Evolutionary conservation across 53 echinoderm and acorn worm species (phyloP).

Genomic region (Crossaster papposus): DNA sequence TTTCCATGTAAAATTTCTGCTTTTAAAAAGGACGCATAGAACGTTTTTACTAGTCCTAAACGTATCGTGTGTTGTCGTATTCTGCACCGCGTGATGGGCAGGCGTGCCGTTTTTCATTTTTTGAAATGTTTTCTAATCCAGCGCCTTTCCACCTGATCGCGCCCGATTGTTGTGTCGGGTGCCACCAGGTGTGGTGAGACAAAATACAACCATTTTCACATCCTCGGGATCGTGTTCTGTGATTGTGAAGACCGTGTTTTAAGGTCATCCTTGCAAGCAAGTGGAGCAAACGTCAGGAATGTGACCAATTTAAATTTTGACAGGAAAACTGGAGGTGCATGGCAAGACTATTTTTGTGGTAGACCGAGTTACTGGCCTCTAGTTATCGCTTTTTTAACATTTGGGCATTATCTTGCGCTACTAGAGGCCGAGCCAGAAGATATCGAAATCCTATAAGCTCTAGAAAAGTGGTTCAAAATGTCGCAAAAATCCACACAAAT

Average conservation of each 20-base stretch:
- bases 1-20: neutral
- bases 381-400: too few relatives aligned
- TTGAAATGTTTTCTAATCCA: conserved; percentile 24
- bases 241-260: neutral
- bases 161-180: conserved; percentile 25
- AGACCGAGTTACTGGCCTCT: too few relatives aligned
- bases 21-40: neutral
- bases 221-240: neutral
- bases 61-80: neutral
- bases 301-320: neutral
- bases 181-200: conserved; percentile 41
- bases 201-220: neutral
- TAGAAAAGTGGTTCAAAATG: too few relatives aligned
- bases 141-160: conserved; percentile 21
- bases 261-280: neutral
- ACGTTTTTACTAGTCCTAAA: neutral
- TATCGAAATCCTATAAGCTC: too few relatives aligned
- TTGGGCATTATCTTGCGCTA: too few relatives aligned
- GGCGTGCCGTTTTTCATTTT: conserved; percentile 27
- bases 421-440: too few relatives aligned
- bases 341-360: too few relatives aligned
- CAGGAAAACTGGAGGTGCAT: neutral
- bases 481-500: too few relatives aligned
- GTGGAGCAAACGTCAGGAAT: neutral
- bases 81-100: neutral